Conservation (phyloP, 2,797 vertebrate species). For the Myotis pilosus region DNA sequence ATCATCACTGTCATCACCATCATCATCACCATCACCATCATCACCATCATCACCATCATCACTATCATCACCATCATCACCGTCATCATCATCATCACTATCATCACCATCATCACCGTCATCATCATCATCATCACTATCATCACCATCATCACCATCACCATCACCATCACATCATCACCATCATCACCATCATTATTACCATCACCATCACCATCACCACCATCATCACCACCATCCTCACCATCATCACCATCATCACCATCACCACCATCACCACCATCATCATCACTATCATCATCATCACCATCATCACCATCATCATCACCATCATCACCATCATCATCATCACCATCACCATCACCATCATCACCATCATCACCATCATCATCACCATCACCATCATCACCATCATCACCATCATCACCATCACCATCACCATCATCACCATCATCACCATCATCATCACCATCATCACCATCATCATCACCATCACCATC, state of each 20-base stretch:
- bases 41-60: background rate
- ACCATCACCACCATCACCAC: background rate
- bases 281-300: background rate
- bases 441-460: background rate
- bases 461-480: background rate
- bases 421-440: background rate
- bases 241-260: background rate
- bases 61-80: background rate
- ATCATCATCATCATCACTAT: background rate
- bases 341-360: background rate
- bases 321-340: background rate
- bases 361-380: background rate
- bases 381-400: background rate
- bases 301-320: background rate
- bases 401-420: background rate
- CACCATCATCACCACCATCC: background rate
- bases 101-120: background rate
- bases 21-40: background rate
- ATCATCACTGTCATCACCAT: background rate
- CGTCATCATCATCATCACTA: background rate
- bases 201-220: background rate
- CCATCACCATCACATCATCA: background rate
- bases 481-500: background rate
- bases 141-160: background rate
- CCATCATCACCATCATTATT: background rate